Conservation (phyloP, 92 coral and sea anemone species). For the Palythoa caribaeorum region DNA sequence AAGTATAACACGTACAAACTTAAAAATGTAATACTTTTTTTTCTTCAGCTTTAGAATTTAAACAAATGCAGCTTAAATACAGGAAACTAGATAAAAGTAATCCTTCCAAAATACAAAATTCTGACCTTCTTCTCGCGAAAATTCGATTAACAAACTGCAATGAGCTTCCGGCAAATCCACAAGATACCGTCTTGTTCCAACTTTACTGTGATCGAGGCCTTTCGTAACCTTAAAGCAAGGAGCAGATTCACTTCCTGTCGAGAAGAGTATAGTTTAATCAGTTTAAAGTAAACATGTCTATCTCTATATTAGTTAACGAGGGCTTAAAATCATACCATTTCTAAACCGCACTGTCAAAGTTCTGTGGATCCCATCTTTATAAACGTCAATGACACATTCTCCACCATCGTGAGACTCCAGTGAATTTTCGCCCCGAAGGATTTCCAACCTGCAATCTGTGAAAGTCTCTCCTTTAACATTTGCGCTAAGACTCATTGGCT, state of each 20-base stretch:
- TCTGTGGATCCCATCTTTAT: slow-evolving; percentile 51
- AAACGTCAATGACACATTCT: slow-evolving; percentile 74
- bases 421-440: slow-evolving; percentile 78
- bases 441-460: slow-evolving; percentile 77
- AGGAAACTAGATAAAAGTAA: not conserved
- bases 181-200: slow-evolving; percentile 86
- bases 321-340: slow-evolving; percentile 47
- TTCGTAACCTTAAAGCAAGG: slow-evolving; percentile 79
- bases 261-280: not conserved
- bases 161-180: slow-evolving; percentile 81
- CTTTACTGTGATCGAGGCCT: slow-evolving; percentile 87
- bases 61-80: not conserved
- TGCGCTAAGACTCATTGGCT: slow-evolving; percentile 72
- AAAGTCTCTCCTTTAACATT: slow-evolving; percentile 68
- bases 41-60: too few relatives aligned
- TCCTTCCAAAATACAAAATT: not conserved
- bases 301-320: not conserved
- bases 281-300: not conserved
- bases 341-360: slow-evolving; percentile 76
- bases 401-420: slow-evolving; percentile 73
- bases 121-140: slow-evolving; percentile 76
- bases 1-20: too few relatives aligned
- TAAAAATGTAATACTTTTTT: too few relatives aligned
- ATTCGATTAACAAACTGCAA: slow-evolving; percentile 74
- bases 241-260: slow-evolving; percentile 73